phyloP scores from a whole-genome alignment of 2,888 invertebrate genomes.

The Venusia cambrica region DNA sequence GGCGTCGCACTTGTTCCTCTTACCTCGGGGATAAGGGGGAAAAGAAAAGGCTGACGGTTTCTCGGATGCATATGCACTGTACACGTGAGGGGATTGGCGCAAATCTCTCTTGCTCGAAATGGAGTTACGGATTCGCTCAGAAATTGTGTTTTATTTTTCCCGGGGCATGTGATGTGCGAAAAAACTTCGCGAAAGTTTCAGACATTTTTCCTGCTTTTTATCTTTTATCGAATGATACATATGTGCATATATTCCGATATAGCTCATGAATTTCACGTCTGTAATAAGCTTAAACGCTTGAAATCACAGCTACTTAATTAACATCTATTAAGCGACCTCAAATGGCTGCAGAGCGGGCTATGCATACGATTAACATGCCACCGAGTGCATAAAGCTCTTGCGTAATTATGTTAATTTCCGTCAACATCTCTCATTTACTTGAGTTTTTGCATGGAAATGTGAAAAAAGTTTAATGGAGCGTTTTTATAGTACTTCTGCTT shows the following conservation, averaged over 20 bases:
- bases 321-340: slow-evolving; percentile 47
- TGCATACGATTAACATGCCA: slow-evolving; percentile 54
- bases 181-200: slow-evolving; percentile 58
- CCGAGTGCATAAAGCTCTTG: slow-evolving; percentile 56
- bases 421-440: slow-evolving; percentile 52
- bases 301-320: slow-evolving; percentile 36
- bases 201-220: slow-evolving; percentile 40
- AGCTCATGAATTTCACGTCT: slow-evolving; percentile 6
- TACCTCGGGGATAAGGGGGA: slow-evolving; percentile 55
- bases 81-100: slow-evolving; percentile 36
- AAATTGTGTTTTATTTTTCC: slow-evolving; percentile 67
- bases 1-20: slow-evolving; percentile 60
- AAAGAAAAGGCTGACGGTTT: slow-evolving; percentile 51
- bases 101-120: slow-evolving; percentile 69
- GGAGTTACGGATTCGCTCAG: slow-evolving; percentile 68
- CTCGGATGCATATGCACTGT: slow-evolving; percentile 61
- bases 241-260: slow-evolving; percentile 1
- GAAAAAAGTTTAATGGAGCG: slow-evolving; percentile 24
- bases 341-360: slow-evolving; percentile 43
- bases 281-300: slow-evolving; percentile 23
- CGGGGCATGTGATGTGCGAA: slow-evolving; percentile 54
- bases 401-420: slow-evolving; percentile 60
- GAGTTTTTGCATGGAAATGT: slow-evolving; percentile 45
- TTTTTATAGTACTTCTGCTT: slow-evolving; percentile 11
- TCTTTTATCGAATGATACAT: slow-evolving; percentile 3